phyloP scores from a whole-genome alignment of 2,797 vertebrate species.

The Chelidonichthys spinosus region DNA sequence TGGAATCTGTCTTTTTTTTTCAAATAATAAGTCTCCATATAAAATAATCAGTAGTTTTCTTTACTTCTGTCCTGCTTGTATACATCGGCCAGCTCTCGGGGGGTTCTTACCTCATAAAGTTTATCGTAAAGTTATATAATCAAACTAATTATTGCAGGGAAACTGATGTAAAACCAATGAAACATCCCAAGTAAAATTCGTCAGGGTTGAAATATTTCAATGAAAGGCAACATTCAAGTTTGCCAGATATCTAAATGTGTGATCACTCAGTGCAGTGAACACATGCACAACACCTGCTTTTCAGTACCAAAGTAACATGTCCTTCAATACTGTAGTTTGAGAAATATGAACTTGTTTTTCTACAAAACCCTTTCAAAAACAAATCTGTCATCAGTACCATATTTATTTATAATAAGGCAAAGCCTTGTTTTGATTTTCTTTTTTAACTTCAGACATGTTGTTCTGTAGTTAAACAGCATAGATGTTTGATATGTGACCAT shows the following conservation, averaged over 20 bases:
- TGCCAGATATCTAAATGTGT: background rate
- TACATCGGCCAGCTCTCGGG: background rate
- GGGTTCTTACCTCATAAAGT: background rate
- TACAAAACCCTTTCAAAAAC: background rate
- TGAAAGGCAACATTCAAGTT: background rate
- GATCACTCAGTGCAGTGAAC: constrained; percentile 25
- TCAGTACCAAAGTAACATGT: background rate
- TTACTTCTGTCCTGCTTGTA: background rate
- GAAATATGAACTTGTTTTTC: background rate
- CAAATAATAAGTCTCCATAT: background rate
- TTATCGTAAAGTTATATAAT: background rate
- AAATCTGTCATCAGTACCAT: background rate
- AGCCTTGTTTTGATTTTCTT: constrained; percentile 1
- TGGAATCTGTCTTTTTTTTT: background rate
- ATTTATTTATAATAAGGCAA: background rate
- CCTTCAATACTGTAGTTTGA: background rate
- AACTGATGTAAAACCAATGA: background rate
- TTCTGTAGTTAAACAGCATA: background rate
- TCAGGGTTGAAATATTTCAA: background rate
- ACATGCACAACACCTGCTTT: background rate
- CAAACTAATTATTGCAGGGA: background rate
- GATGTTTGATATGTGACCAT: background rate
- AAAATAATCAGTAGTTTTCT: background rate
- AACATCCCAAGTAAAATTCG: background rate
- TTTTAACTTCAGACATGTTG: background rate